Conservation (phyloP, 1,140 invertebrate genomes). For the Solenopsis fugax region DNA sequence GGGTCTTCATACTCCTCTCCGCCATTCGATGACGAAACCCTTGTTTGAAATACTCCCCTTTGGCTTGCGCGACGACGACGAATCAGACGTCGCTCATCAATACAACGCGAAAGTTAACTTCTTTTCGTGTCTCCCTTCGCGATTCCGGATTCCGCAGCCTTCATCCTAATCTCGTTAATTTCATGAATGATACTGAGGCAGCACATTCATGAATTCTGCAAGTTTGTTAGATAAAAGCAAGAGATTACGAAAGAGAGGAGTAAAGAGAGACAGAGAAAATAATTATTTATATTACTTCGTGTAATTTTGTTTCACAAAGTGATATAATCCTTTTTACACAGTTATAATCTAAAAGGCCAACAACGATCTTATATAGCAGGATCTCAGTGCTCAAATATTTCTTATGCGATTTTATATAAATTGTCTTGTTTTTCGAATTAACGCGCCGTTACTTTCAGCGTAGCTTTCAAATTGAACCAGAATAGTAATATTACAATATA, state of each 20-base stretch:
- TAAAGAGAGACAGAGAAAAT: background rate
- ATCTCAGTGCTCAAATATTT: too few relatives aligned
- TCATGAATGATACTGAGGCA: background rate
- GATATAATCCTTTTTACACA: too few relatives aligned
- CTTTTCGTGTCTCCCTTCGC: slow-evolving; percentile 15
- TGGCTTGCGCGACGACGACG: slow-evolving; percentile 10
- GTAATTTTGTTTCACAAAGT: background rate
- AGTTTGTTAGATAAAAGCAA: slow-evolving; percentile 26
- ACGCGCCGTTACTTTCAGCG: too few relatives aligned
- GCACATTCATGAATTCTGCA: slow-evolving; percentile 27
- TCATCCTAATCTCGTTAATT: slow-evolving; percentile 46
- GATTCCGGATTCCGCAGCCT: slow-evolving; percentile 7
- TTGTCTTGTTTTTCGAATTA: too few relatives aligned
- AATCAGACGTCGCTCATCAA: slow-evolving; percentile 50
- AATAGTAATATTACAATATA: too few relatives aligned
- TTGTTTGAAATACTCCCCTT: slow-evolving; percentile 49
- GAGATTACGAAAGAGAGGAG: slow-evolving; percentile 49
- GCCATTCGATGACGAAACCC: slow-evolving; percentile 29
- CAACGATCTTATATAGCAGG: too few relatives aligned
- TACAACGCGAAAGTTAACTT: slow-evolving; percentile 55
- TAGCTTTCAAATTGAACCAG: too few relatives aligned
- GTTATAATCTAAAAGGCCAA: too few relatives aligned
- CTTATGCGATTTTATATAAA: too few relatives aligned
- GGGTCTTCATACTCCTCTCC: slow-evolving; percentile 33
- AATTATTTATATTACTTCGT: slow-evolving; percentile 5